Conservation (phyloP, 2,888 invertebrate genomes). For the Amblyjoppa fuscipennis region DNA sequence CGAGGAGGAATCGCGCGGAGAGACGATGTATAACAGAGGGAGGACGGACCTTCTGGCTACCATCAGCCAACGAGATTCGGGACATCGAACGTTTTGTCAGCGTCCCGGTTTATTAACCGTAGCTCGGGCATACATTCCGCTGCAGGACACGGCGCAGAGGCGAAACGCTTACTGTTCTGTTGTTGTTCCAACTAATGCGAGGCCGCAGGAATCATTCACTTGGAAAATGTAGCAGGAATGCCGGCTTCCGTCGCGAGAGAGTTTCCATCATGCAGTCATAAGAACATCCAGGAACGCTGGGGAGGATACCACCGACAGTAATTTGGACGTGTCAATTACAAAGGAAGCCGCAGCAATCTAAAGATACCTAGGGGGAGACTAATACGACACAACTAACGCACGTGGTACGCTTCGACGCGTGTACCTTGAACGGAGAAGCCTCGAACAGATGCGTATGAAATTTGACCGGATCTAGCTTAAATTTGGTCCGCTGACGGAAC, state of each 20-base stretch:
- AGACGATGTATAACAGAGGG: conserved; percentile 5
- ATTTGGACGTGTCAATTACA: conserved; percentile 29
- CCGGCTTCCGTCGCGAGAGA: not conserved
- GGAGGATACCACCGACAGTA: not conserved
- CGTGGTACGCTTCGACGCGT: not conserved
- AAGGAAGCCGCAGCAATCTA: conserved; percentile 22
- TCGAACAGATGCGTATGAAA: conserved; percentile 3
- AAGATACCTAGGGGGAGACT: not conserved
- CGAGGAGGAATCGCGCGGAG: conserved; percentile 33
- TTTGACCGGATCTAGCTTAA: not conserved
- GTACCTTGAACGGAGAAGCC: not conserved
- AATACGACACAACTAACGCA: not conserved
- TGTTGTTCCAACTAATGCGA: conserved; percentile 27
- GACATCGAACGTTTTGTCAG: conserved; percentile 63
- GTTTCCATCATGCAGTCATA: not conserved
- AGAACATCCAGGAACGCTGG: conserved; percentile 1
- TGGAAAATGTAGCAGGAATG: not conserved
- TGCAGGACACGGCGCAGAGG: not conserved
- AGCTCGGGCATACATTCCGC: conserved; percentile 20
- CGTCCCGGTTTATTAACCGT: conserved; percentile 54
- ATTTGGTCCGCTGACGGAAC: not conserved
- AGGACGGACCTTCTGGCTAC: conserved; percentile 23
- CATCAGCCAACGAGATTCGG: conserved; percentile 51
- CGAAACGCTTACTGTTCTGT: not conserved
- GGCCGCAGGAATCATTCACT: conserved; percentile 20